Evolutionary conservation across 2,113 vertebrate species (phyloP), one percentile per base, ranked within the genome.

Genomic region (Phainopepla nitens): DNA sequence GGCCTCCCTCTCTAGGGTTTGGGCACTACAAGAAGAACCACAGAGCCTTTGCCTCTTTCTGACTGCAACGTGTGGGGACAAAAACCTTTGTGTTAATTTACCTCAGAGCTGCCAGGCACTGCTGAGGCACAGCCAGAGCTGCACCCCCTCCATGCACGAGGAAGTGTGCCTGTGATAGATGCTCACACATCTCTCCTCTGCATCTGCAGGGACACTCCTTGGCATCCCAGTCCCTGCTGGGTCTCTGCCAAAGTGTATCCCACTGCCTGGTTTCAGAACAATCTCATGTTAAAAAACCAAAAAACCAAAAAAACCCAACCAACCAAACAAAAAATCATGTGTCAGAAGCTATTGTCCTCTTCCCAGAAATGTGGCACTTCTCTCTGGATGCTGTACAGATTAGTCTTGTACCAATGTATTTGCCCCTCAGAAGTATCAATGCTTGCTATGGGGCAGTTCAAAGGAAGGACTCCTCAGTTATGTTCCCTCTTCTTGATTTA

Each of bases 121-220:
- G 36, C 21, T 1, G 2, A 62, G 33, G 39, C 15, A 31, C 29
- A 64, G 60, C 27, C 0, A 1, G 58, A 80, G 49, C 58, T 72
- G 57, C 20, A 41, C 2, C 16, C 24, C 7, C 8, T 81, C 41
- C 20, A 11, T 0, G 0, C 29, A 18, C 1, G 0, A 10, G 24
- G 35, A 27, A 10, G 7, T 9, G 13, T 42, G n/a, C 16, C 60
- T 31, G n/a, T 10, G 29, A 25, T 1, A 7, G 50, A 36, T 71
- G 51, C 33, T 85, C 75, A 44, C 14, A 11, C 10, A 7, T 19
- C 51, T 27, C n/a, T 72, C 17, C 28, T 76, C 33, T 39, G 49
- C 81, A 28, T 39, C 49, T 64, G n/a, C n/a, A 64, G 49, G 81
- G 69, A 39, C 51, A 61, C 28, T 56, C 28, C 49, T 64, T 47